Evolutionary conservation across 2,113 vertebrate genomes (phyloP).

Genomic region (Alligator sinensis): DNA sequence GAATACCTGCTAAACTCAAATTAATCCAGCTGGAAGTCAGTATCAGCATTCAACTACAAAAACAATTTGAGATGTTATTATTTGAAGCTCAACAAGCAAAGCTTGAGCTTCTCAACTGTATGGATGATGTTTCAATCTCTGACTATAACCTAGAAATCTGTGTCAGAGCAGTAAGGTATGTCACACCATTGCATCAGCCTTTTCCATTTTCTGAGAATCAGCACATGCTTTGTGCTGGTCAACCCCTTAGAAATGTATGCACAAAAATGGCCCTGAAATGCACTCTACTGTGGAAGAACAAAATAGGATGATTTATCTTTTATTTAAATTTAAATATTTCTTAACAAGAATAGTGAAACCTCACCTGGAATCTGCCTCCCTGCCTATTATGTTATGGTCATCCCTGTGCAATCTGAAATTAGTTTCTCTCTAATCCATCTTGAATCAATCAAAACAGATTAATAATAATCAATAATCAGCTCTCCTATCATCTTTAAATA

Average conservation of each 20-base stretch:
- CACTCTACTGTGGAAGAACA: slow-evolving; percentile 25
- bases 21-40: slow-evolving; percentile 50
- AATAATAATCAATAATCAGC: neutral
- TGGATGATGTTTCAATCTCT: neutral
- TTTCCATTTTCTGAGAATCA: slow-evolving; percentile 1
- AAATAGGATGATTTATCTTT: slow-evolving; percentile 49
- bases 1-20: slow-evolving; percentile 55
- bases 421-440: neutral
- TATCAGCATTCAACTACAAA: neutral
- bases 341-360: neutral
- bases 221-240: slow-evolving; percentile 25
- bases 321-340: slow-evolving; percentile 44
- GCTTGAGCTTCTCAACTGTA: neutral
- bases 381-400: slow-evolving; percentile 46
- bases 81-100: neutral
- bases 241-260: slow-evolving; percentile 48
- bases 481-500: neutral
- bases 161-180: neutral
- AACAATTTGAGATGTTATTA: neutral
- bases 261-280: slow-evolving; percentile 35
- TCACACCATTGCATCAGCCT: neutral
- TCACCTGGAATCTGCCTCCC: neutral
- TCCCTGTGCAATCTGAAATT: slow-evolving; percentile 28
- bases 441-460: slow-evolving; percentile 42
- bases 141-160: neutral